Percentiles rank a stretch among this genome's conserved stretches.
These are phyloP conservation scores for Diabrotica undecimpunctata DNA, from an alignment of 1,140 invertebrate genomes.

Conservation along the genomic window DNA sequence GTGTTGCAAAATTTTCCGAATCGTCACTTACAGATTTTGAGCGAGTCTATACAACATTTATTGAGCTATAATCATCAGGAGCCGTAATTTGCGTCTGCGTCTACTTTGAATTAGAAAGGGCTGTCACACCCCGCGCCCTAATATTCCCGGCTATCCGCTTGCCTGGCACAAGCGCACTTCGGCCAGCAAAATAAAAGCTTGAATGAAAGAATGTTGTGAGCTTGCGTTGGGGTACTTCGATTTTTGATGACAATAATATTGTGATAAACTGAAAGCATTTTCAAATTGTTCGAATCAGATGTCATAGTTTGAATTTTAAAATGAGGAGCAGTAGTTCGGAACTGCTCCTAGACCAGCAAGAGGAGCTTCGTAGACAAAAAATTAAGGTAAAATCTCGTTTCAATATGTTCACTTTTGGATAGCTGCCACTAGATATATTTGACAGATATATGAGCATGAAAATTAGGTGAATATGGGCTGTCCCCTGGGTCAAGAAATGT, in stretches of 20 bases:
- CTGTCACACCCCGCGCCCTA: conserved; percentile 6
- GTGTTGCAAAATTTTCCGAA: too few species aligned
- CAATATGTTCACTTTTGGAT: neutral
- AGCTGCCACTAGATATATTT: neutral
- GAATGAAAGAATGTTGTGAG: neutral
- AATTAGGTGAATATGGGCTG: too few species aligned
- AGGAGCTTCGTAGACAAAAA: conserved; percentile 67
- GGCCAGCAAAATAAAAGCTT: neutral
- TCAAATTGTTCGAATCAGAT: conserved; percentile 12
- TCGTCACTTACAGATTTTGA: too few species aligned
- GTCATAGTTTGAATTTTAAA: conserved; percentile 27
- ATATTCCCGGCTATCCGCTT: too few species aligned
- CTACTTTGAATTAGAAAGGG: neutral
- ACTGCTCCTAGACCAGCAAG: conserved; percentile 72
- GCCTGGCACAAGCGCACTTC: conserved; percentile 1
- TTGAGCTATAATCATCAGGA: neutral
- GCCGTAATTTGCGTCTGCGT: neutral
- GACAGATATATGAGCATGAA: too few species aligned
- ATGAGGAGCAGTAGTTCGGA: conserved; percentile 83
- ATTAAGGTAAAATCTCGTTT: conserved; percentile 41
- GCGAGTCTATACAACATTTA: neutral
- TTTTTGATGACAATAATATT: conserved; percentile 19
- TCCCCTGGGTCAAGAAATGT: too few species aligned
- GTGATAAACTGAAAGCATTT: conserved; percentile 10
- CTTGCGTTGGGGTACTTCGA: conserved; percentile 10